Percentiles rank a stretch among this genome's conserved stretches.
These are phyloP conservation scores for Griposia aprilina DNA, from an alignment of 2,888 invertebrate genomes.

Conservation along the genomic window DNA sequence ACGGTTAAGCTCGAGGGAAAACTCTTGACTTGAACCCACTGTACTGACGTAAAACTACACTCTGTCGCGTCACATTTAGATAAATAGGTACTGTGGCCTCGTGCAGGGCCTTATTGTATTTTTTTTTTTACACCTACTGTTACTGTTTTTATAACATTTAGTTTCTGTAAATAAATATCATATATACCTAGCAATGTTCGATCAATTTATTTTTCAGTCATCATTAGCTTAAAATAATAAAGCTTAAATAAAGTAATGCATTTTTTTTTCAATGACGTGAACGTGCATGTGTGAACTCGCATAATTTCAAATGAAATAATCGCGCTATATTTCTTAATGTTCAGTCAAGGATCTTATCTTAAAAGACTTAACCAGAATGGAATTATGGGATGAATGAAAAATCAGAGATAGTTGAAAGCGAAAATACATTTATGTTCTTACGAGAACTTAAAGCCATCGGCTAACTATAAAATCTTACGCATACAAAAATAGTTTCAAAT, in stretches of 20 bases:
- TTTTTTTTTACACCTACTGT: background rate
- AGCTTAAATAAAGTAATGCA: no score
- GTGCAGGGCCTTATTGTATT: background rate
- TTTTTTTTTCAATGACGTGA: no score
- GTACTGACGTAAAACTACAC: background rate
- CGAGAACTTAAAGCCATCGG: background rate
- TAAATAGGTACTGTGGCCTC: background rate
- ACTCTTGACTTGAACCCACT: background rate
- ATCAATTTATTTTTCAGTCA: no score
- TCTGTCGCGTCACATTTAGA: no score
- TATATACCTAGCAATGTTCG: no score
- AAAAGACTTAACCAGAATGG: background rate
- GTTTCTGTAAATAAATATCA: background rate
- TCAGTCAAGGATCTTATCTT: background rate
- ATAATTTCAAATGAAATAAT: background rate
- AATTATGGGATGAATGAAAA: background rate
- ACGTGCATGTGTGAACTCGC: no score
- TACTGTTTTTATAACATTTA: background rate
- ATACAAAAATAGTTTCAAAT: conserved; percentile 12
- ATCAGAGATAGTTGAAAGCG: background rate
- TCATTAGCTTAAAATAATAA: background rate
- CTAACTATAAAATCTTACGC: background rate
- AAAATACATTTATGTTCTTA: background rate
- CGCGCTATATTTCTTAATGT: background rate
- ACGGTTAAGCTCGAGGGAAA: background rate